Conservation (phyloP, 2,797 vertebrate genomes). For the Trachops cirrhosus region DNA sequence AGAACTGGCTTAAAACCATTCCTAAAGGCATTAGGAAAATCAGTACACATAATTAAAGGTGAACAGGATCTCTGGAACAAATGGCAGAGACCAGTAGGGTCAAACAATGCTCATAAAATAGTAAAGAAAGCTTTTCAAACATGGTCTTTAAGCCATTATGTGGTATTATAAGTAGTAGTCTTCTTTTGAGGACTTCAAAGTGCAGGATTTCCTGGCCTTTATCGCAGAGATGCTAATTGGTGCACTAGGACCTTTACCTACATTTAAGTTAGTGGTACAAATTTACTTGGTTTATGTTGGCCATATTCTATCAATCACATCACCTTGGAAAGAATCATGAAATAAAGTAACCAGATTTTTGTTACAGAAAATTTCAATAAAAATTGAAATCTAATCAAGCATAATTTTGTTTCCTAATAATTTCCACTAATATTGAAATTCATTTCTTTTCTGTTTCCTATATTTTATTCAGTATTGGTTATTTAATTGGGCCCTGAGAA, state of each 20-base stretch:
- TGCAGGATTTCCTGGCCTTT: background rate
- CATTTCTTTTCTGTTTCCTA: background rate
- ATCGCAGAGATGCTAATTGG: background rate
- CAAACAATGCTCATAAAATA: background rate
- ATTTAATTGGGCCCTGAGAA: background rate
- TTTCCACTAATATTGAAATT: background rate
- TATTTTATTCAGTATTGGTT: background rate
- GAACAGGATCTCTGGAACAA: background rate
- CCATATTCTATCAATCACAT: background rate
- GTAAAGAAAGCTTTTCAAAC: background rate
- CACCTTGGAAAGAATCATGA: background rate
- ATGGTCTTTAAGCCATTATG: background rate
- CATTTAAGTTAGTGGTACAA: background rate
- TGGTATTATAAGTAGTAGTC: background rate
- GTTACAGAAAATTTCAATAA: background rate
- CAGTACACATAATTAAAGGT: background rate
- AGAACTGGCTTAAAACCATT: background rate
- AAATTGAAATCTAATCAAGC: background rate
- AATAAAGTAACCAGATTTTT: background rate
- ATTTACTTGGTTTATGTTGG: background rate
- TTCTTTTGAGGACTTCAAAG: background rate
- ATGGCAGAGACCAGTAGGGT: background rate
- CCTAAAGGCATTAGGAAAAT: background rate
- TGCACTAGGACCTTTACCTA: background rate
- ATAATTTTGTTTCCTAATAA: background rate